These are phyloP conservation scores for Sylvietta virens DNA, from an alignment of 2,113 vertebrate species.

Conservation along the genomic window DNA sequence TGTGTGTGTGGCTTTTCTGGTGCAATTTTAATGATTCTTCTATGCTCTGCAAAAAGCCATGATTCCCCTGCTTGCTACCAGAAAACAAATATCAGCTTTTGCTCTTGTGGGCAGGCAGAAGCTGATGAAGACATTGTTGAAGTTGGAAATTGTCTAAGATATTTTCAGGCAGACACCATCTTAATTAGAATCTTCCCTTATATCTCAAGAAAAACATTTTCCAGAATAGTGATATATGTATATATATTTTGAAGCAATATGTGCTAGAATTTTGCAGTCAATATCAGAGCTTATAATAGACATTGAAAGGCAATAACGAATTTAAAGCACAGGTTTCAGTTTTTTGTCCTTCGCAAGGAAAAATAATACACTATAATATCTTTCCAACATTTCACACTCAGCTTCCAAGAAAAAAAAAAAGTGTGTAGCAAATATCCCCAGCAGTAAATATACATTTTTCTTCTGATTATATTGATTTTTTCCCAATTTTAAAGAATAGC, in stretches of 20 bases:
- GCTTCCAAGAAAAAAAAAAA: background rate
- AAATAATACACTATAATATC: background rate
- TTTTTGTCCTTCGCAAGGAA: background rate
- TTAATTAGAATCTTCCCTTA: background rate
- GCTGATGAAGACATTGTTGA: background rate
- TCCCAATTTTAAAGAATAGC: background rate
- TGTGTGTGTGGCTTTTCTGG: background rate
- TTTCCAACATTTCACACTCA: background rate
- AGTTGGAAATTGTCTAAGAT: background rate
- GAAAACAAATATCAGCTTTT: conserved; percentile 7
- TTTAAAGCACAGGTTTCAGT: background rate
- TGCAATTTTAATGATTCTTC: background rate
- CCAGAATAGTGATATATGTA: background rate
- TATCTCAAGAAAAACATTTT: background rate
- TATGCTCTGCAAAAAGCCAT: background rate
- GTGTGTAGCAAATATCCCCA: background rate
- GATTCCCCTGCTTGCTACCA: background rate
- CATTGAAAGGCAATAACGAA: background rate
- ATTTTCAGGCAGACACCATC: background rate
- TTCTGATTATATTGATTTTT: background rate
- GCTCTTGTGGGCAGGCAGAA: background rate
- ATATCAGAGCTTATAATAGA: background rate
- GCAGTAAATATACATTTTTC: background rate
- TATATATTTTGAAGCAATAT: background rate
- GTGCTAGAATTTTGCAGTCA: background rate